Percentiles rank a stretch among this genome's conserved stretches.
Evolutionary conservation across 2,888 invertebrate species (phyloP).

Genomic region (Parnassius orleans): DNA sequence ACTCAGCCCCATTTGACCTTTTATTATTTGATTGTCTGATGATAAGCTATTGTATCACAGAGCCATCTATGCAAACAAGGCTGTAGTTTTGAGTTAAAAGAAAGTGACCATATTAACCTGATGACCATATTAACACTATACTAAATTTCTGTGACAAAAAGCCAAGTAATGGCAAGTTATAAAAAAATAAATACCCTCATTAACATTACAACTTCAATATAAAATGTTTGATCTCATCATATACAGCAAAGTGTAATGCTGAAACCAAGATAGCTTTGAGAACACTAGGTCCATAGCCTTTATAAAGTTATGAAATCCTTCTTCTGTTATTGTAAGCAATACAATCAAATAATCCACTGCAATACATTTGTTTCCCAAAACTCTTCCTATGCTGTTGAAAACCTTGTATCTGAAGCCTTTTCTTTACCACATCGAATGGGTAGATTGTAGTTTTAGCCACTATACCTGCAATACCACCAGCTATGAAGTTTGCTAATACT

Average conservation of each 20-base stretch:
- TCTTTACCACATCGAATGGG: slow-evolving; percentile 94
- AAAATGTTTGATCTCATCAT: slow-evolving; percentile 85
- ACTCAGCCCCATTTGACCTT: no score
- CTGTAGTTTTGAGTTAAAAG: no score
- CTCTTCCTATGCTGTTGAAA: slow-evolving; percentile 84
- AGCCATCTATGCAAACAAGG: no score
- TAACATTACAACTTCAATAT: slow-evolving; percentile 42
- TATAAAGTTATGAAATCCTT: slow-evolving; percentile 87
- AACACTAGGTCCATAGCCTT: slow-evolving; percentile 93
- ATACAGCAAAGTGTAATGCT: slow-evolving; percentile 93
- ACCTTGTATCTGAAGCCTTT: slow-evolving; percentile 94
- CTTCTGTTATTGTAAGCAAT: slow-evolving; percentile 83
- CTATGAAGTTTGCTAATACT: slow-evolving; percentile 78
- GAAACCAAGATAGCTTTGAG: slow-evolving; percentile 92
- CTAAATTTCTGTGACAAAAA: no score
- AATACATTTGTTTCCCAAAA: slow-evolving; percentile 89
- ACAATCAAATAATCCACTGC: slow-evolving; percentile 86
- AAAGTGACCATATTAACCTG: no score
- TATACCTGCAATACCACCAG: slow-evolving; percentile 89
- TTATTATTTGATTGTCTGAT: no score
- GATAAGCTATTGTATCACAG: no score
- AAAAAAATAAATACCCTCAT: background rate
- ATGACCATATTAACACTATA: no score
- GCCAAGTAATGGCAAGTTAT: no score
- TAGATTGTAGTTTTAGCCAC: slow-evolving; percentile 91